Base-by-base conservation (phyloP, 2,797 vertebrate species). In the Peromyscus melanophrys region DNA sequence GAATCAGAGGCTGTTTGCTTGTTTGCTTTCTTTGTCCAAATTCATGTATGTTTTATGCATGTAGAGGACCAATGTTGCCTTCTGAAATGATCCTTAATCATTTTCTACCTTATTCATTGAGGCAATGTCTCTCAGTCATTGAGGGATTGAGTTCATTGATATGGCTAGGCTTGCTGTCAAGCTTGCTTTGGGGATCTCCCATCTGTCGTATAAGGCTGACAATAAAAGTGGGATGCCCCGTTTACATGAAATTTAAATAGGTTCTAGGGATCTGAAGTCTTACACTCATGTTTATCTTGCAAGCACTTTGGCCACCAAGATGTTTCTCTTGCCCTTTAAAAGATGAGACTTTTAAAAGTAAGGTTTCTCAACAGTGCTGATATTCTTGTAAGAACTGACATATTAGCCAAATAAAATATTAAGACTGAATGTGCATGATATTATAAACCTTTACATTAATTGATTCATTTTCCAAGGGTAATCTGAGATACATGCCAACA, bases 361-460 rank as follows among this genome's bases (percentile, higher is more conserved):
- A 73, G n/a, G 4, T 92, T 83, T 43, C 11, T 80, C 19, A 46
- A 57, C 61, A 23, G 78, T 84, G 61, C 19, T 46, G 4, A 82
- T 84, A 90, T 16, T 37, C 9, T 87, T 82, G 1, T 76, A 11
- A 95, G 69, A 96, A 77, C 8, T 37, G 87, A 34, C 12, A 55
- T 27, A 21, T 31, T 46, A 86, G 29, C 4, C 75, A 43, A 90
- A 78, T 34, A n/a, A 96, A 92, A 78, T 86, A 7, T 55, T 90
- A 81, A 84, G 23, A 85, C 85, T 69, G 85, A 57, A 0, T 57
- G 40, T 31, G 1, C 3, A 61, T 23, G n/a, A 16, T 94, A 3
- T 46, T 90, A 17, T 82, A 75, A 94, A 61, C 3, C 13, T 94
- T 96, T 69, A 46, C 17, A 87, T 69, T 63, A 77, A 86, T 31